Evolutionary conservation across 2,797 vertebrate genomes (phyloP), one percentile per base, ranked within the genome.

Genomic region (Zenarchopterus dispar): DNA sequence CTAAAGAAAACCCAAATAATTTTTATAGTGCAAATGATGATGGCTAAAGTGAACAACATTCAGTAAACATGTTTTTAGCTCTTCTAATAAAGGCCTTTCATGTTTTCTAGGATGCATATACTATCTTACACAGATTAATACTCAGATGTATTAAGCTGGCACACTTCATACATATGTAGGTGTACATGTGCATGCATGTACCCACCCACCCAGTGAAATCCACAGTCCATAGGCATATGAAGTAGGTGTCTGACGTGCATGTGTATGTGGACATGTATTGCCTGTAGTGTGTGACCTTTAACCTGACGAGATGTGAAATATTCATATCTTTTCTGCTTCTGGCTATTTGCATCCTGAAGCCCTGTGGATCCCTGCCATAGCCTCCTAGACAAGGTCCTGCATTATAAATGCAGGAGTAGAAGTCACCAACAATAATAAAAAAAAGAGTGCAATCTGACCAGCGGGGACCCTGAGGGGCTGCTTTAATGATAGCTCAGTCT

Each of bases 341-440:
- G 74, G 79, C 77, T 64, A 52, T 69, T 70, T 51, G 60, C 58
- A 61, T 77, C 56, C 49, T 49, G 67, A 45, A 62, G 31, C 58
- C 61, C 58, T 55, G 24, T 49, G 71, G 79, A 61, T 61, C 31
- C 17, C 48, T 52, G 43, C 58, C 60, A 60, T 62, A 56, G 24
- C 81, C 70, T 74, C 22, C 8, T 11, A 77, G 70, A 47, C 31
- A 19, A 73, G 43, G 59, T 64, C 59, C 55, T 67, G 66, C 62
- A 84, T 88, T 76, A 80, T 73, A 44, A 77, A 84, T 87, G 67
- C 73, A 56, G 33, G 44, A 69, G 42, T 54, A 55, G 75, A 84
- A 78, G 84, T 81, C 83, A 77, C 36, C 28, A 47, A 62, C 56
- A 56, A 42, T 23, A 21, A 46, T 5, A 46, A 13, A 36, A 18